Evolutionary conservation across 1,140 invertebrate species (phyloP).

Genomic region (Drepana arcuata): DNA sequence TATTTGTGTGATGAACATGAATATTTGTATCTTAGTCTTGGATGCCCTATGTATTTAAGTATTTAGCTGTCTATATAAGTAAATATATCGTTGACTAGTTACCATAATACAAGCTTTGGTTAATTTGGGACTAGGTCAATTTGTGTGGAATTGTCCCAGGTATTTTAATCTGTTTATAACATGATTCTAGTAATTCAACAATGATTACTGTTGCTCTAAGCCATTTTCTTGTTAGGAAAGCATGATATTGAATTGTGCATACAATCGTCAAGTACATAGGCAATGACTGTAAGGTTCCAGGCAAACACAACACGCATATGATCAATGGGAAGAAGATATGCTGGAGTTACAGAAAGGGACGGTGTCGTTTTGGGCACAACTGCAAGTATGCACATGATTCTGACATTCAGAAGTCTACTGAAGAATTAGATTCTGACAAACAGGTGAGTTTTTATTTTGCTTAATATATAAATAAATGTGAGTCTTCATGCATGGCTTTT

Average conservation of each 20-base stretch:
- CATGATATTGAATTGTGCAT: slow-evolving; percentile 42
- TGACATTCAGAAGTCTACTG: slow-evolving; percentile 77
- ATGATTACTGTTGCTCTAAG: no score
- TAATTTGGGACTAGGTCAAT: no score
- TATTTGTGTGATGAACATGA: no score
- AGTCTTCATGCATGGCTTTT: no score
- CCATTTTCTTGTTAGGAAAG: slow-evolving; percentile 14
- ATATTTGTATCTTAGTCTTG: no score
- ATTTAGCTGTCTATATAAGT: no score
- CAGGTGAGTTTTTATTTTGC: slow-evolving; percentile 41
- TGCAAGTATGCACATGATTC: slow-evolving; percentile 95
- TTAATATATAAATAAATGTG: slow-evolving; percentile 1
- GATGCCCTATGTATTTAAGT: no score
- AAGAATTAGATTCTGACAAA: slow-evolving; percentile 73
- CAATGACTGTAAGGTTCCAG: slow-evolving; percentile 74
- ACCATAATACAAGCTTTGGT: no score
- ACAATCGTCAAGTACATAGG: slow-evolving; percentile 73
- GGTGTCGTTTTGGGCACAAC: slow-evolving; percentile 92
- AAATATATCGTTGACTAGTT: no score
- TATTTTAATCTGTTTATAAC: no score
- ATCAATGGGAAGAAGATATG: slow-evolving; percentile 93
- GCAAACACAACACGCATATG: slow-evolving; percentile 79
- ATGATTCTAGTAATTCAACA: no score
- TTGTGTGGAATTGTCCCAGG: no score
- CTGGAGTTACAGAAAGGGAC: slow-evolving; percentile 93